Conservation (phyloP, 2,113 vertebrate genomes). For the Pedionomus torquatus region DNA sequence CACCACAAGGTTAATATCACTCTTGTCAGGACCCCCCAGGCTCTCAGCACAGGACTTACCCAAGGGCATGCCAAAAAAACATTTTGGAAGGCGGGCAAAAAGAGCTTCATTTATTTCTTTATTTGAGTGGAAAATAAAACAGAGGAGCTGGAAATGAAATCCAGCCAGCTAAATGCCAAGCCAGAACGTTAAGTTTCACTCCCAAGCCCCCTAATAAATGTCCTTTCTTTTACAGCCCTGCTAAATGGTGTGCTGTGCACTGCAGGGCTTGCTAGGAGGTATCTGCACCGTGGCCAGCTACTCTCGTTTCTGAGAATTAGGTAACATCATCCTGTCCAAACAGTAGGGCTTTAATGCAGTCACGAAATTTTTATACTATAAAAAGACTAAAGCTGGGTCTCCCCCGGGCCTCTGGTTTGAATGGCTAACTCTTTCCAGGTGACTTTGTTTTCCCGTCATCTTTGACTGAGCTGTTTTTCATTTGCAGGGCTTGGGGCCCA, state of each 20-base stretch:
- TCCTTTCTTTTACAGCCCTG: conserved; percentile 22
- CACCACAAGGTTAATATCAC: not conserved
- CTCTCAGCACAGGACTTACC: not conserved
- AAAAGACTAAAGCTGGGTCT: conserved; percentile 32
- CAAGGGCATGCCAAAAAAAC: not conserved
- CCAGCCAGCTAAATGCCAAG: not conserved
- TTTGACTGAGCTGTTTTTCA: not conserved
- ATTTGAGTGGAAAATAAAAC: conserved; percentile 11
- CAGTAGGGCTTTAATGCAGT: conserved; percentile 38
- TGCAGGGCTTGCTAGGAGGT: conserved; percentile 33
- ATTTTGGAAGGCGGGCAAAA: not conserved
- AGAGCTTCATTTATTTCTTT: not conserved
- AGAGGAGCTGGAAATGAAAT: not conserved
- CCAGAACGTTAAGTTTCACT: not conserved
- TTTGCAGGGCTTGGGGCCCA: not conserved
- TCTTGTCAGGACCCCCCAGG: not conserved
- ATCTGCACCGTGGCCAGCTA: not conserved
- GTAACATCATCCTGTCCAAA: conserved; percentile 39
- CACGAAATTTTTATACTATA: conserved; percentile 10
- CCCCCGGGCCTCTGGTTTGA: not conserved
- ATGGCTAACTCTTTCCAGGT: conserved; percentile 35
- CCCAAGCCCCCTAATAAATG: conserved; percentile 22
- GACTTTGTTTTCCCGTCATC: not conserved
- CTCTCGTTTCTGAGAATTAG: conserved; percentile 36
- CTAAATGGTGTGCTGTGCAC: conserved; percentile 26